phyloP scores from a whole-genome alignment of 2,888 invertebrate species.

The Trichogramma evanescens region DNA sequence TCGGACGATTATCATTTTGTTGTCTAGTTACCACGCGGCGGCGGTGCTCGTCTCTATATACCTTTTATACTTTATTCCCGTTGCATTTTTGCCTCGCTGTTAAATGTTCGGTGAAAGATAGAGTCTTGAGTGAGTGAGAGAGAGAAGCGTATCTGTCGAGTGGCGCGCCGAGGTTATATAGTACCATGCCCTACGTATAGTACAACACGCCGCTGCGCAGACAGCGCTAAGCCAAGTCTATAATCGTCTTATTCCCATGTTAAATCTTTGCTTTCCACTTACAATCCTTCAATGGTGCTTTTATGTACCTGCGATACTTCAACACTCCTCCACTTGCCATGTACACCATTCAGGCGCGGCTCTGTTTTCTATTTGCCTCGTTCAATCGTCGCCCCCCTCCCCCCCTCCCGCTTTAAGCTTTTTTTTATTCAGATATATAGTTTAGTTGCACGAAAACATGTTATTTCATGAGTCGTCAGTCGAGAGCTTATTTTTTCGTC shows the following conservation, averaged over 20 bases:
- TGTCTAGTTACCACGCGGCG: background rate
- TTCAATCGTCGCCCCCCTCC: background rate
- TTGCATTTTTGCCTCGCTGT: conserved; percentile 4
- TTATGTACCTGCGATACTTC: background rate
- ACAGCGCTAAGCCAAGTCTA: conserved; percentile 33
- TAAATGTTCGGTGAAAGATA: background rate
- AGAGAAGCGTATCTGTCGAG: conserved; percentile 9
- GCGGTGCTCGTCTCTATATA: background rate
- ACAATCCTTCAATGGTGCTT: conserved; percentile 11
- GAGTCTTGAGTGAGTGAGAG: conserved; percentile 2
- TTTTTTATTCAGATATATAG: background rate
- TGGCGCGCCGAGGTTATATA: conserved; percentile 16
- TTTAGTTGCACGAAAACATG: no score
- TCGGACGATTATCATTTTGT: conserved; percentile 20
- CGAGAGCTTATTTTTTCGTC: no score
- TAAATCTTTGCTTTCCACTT: conserved; percentile 35
- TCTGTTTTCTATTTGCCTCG: background rate
- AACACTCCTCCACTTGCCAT: background rate
- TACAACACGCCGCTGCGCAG: conserved; percentile 9
- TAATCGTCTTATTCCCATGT: conserved; percentile 43
- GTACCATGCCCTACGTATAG: conserved; percentile 6
- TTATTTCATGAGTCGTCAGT: no score
- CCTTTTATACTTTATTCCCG: background rate
- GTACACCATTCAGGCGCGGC: background rate
- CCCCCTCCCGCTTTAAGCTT: background rate